Conservation (phyloP, 1,140 invertebrate genomes). For the Achroia grisella region DNA sequence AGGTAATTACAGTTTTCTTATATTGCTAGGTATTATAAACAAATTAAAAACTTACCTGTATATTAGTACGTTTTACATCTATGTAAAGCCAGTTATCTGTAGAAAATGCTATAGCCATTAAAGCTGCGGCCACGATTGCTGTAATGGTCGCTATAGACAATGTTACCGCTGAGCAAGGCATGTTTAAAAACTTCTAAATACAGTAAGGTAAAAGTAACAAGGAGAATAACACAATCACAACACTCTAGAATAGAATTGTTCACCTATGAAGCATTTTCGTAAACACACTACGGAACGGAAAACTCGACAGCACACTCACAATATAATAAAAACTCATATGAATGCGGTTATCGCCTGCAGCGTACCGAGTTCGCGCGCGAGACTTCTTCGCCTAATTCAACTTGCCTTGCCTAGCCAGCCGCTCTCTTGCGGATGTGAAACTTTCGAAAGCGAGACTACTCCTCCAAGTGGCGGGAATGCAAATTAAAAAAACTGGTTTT, state of each 20-base stretch:
- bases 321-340: slow-evolving; percentile 64
- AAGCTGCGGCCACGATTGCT: slow-evolving; percentile 91
- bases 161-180: slow-evolving; percentile 96
- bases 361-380: slow-evolving; percentile 67
- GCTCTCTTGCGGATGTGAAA: slow-evolving; percentile 72
- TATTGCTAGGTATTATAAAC: too few species aligned
- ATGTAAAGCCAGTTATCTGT: slow-evolving; percentile 97
- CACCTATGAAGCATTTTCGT: slow-evolving; percentile 72
- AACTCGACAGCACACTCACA: slow-evolving; percentile 68
- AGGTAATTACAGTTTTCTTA: too few species aligned
- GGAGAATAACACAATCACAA: slow-evolving; percentile 64
- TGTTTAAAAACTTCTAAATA: slow-evolving; percentile 74
- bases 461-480: slow-evolving; percentile 67
- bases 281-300: slow-evolving; percentile 60
- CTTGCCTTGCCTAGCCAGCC: slow-evolving; percentile 46
- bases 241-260: slow-evolving; percentile 54
- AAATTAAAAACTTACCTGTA: slow-evolving; percentile 80
- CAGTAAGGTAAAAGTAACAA: slow-evolving; percentile 42
- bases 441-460: slow-evolving; percentile 66
- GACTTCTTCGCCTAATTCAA: slow-evolving; percentile 66
- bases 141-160: slow-evolving; percentile 95
- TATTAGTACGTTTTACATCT: slow-evolving; percentile 89
- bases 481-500: slow-evolving; percentile 60
- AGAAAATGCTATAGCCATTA: slow-evolving; percentile 93
- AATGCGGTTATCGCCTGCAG: slow-evolving; percentile 71